Percentiles rank a stretch among this genome's conserved stretches.
These are phyloP conservation scores for Bombus waltoni DNA, from an alignment of 1,140 invertebrate genomes.

Conservation along the genomic window DNA sequence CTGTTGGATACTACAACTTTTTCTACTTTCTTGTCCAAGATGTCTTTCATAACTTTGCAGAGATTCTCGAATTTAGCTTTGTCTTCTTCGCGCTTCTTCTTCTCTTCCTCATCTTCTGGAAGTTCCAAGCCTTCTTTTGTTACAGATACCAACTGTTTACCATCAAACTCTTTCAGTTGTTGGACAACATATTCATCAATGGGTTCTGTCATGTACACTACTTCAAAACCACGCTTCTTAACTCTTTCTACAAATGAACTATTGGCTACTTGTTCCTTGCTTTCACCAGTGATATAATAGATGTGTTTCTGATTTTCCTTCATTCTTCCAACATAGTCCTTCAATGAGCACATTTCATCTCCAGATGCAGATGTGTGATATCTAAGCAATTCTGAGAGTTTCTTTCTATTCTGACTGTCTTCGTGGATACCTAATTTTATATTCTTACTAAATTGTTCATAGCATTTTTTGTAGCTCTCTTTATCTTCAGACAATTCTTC, in stretches of 20 bases:
- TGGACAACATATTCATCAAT: slow-evolving; percentile 99
- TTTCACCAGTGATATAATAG: slow-evolving; percentile 99
- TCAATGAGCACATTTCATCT: slow-evolving; percentile 95
- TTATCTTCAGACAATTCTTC: slow-evolving; percentile 98
- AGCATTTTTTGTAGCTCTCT: slow-evolving; percentile 99
- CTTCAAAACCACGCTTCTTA: slow-evolving; percentile 98
- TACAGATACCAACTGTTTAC: slow-evolving; percentile 97
- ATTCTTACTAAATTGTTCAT: slow-evolving; percentile 99
- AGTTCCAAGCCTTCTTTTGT: slow-evolving; percentile 99
- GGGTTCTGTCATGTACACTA: slow-evolving; percentile 99
- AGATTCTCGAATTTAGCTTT: slow-evolving; percentile 96
- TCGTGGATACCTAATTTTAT: slow-evolving; percentile 99
- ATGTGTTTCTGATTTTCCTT: slow-evolving; percentile 99
- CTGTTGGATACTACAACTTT: slow-evolving; percentile 97
- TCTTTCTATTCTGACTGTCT: slow-evolving; percentile 96
- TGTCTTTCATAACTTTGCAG: slow-evolving; percentile 99
- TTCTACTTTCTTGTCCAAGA: slow-evolving; percentile 98
- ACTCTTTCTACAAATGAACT: slow-evolving; percentile 99
- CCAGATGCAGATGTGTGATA: slow-evolving; percentile 97
- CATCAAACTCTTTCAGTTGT: slow-evolving; percentile 98
- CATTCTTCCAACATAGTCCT: slow-evolving; percentile 98
- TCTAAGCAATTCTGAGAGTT: slow-evolving; percentile 95
- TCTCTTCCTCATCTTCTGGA: slow-evolving; percentile 97
- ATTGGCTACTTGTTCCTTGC: slow-evolving; percentile 95
- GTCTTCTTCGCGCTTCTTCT: slow-evolving; percentile 97